phyloP scores from a whole-genome alignment of 2,797 vertebrate genomes.

The Momotus momota region DNA sequence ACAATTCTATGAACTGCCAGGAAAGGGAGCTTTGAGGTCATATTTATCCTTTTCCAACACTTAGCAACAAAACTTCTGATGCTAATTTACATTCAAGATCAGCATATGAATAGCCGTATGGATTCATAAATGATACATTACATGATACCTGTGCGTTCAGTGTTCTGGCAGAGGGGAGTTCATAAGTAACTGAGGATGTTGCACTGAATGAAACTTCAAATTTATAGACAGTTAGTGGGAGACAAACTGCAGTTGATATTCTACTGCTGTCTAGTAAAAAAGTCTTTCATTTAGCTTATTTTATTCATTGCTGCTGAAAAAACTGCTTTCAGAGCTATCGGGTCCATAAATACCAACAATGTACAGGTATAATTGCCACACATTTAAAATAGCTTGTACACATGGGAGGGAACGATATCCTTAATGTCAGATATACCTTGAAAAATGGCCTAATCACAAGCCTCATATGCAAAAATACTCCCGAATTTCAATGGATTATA shows the following conservation, averaged over 20 bases:
- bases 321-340: not conserved
- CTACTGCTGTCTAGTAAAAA: not conserved
- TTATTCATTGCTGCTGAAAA: not conserved
- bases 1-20: not conserved
- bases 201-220: not conserved
- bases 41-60: not conserved
- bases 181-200: not conserved
- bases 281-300: not conserved
- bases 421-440: not conserved
- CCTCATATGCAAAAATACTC: not conserved
- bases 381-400: not conserved
- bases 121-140: not conserved
- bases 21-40: not conserved
- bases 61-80: not conserved
- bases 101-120: not conserved
- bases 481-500: not conserved
- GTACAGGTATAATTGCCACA: not conserved
- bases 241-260: not conserved
- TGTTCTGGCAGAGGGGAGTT: not conserved
- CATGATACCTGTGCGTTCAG: fast-evolving
- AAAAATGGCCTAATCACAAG: not conserved
- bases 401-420: not conserved
- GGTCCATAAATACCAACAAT: constrained; percentile 18
- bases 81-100: fast-evolving
- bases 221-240: not conserved